A percentile compares a stretch with the other conserved stretches of the same genome.
These are phyloP conservation scores for Philonicus albiceps DNA, from an alignment of 2,888 invertebrate species.

Conservation along the genomic window DNA sequence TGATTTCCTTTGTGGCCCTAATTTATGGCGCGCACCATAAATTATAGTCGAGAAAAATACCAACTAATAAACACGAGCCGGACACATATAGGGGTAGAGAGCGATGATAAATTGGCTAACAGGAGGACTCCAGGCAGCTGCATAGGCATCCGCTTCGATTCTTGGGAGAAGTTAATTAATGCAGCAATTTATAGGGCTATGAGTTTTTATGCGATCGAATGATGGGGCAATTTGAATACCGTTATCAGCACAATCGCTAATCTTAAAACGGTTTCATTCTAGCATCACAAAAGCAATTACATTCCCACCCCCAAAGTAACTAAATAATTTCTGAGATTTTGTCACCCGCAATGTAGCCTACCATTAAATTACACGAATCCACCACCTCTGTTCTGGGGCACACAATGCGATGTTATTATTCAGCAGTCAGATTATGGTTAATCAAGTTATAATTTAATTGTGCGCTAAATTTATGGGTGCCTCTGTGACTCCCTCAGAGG, in stretches of 20 bases:
- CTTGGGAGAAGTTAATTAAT: not conserved
- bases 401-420: not conserved
- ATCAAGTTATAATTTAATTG: not conserved
- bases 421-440: not conserved
- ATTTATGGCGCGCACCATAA: not conserved
- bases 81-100: not conserved
- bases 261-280: not conserved
- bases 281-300: not conserved
- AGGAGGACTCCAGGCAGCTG: not conserved
- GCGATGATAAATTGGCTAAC: not conserved
- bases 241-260: not conserved
- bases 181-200: not conserved
- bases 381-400: not conserved
- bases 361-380: not conserved
- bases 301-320: not conserved
- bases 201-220: not conserved
- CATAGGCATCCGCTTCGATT: not conserved
- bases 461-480: not conserved
- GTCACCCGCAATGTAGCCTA: not conserved
- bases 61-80: slow-evolving; percentile 1
- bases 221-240: not conserved
- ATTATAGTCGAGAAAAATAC: not conserved
- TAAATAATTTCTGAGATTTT: not conserved
- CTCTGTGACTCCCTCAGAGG: not conserved
- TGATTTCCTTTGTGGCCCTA: slow-evolving; percentile 4